Conservation (phyloP, 2,113 vertebrate genomes). For the Pterocles gutturalis region DNA sequence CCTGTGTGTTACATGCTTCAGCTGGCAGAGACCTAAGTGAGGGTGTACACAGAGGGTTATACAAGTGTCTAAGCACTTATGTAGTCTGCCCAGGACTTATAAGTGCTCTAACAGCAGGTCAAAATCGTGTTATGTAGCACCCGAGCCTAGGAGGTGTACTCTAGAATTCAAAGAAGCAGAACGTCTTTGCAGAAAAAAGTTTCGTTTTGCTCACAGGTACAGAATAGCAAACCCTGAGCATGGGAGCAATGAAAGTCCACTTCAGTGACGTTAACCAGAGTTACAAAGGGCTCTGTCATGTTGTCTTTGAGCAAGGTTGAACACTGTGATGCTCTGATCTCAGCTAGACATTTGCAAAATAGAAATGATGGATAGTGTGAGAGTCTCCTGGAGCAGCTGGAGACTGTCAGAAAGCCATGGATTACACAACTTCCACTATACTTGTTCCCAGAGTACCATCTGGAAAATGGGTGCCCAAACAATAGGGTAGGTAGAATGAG, state of each 20-base stretch:
- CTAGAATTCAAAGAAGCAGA: neutral
- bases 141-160: neutral
- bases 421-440: neutral
- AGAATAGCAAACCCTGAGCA: neutral
- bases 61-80: neutral
- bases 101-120: neutral
- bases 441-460: slow-evolving; percentile 13
- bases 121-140: neutral
- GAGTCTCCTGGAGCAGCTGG: neutral
- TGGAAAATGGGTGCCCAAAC: neutral
- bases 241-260: neutral
- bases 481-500: neutral
- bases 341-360: neutral
- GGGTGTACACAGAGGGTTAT: neutral
- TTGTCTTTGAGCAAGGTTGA: neutral
- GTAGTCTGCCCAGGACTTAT: neutral
- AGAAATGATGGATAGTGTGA: neutral
- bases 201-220: neutral
- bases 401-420: neutral
- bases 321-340: neutral
- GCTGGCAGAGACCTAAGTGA: neutral
- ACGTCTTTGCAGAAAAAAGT: neutral
- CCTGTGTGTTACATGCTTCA: neutral
- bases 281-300: neutral
- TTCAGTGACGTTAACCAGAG: neutral